Evolutionary conservation across 2,797 vertebrate genomes (phyloP).

Genomic region (Anabacerthia variegaticeps): DNA sequence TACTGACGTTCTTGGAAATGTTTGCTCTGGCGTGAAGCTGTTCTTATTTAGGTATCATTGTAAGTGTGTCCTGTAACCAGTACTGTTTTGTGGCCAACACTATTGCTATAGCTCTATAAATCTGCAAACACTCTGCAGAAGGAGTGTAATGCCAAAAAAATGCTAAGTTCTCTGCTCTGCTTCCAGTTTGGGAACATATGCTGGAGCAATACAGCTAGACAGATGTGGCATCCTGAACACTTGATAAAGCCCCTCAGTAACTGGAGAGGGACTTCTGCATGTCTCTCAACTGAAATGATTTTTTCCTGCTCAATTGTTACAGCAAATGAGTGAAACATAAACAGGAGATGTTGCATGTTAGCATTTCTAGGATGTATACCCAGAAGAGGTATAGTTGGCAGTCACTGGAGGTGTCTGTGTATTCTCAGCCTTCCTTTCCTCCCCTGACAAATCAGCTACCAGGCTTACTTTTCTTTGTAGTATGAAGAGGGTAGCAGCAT

Average conservation of each 20-base stretch:
- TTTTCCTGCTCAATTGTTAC: background rate
- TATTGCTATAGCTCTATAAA: constrained; percentile 56
- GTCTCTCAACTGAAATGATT: background rate
- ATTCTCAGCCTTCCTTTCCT: background rate
- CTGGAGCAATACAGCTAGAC: background rate
- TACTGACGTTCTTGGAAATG: constrained; percentile 1
- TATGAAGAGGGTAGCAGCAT: background rate
- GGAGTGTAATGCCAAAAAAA: constrained; percentile 9
- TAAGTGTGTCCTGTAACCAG: constrained; percentile 30
- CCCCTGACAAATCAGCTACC: background rate
- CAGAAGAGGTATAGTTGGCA: background rate
- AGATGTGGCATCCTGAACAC: background rate
- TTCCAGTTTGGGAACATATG: background rate
- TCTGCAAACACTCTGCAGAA: constrained; percentile 38
- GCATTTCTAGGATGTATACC: background rate
- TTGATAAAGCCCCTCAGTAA: background rate
- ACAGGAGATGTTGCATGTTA: background rate
- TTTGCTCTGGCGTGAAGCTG: constrained; percentile 33
- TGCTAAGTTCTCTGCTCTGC: background rate
- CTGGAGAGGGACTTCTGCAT: background rate
- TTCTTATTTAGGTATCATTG: constrained; percentile 6
- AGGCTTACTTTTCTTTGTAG: background rate
- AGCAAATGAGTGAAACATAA: background rate
- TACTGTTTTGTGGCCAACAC: constrained; percentile 50
- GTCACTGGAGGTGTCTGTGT: background rate